Evolutionary conservation across 2,888 invertebrate species (phyloP), one percentile per base, ranked within the genome.

Genomic region (Campaea margaritaria): DNA sequence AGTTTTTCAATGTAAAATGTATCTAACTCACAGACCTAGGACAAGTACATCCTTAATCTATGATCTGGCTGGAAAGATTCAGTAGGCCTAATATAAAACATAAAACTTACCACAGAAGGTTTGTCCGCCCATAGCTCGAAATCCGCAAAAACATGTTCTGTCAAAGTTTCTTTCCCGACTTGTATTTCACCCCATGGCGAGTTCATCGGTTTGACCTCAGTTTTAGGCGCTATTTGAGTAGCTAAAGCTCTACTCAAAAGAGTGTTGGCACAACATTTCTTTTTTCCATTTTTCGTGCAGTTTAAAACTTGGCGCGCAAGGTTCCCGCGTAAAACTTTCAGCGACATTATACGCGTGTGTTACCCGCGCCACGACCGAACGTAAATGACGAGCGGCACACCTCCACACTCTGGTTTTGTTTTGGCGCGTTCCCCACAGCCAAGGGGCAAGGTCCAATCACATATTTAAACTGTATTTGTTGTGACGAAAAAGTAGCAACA

Each of bases 31-130:
- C 7, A 27, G 27, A n/a, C 27, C 27, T 27, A 27, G 27, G 27
- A n/a, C n/a, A n/a, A n/a, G n/a, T n/a, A n/a, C n/a, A n/a, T n/a
- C n/a, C n/a, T n/a, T n/a, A n/a, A n/a, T n/a, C n/a, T n/a, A n/a
- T n/a, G n/a, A n/a, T n/a, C 45, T 28, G 13, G 28, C 28, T 14
- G 28, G 13, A 45, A 38, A 38, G 11, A 3, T 1, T 34, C 9
- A 38, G 38, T n/a, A 12, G n/a, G n/a, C n/a, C 38, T 38, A 21
- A 21, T 3, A 36, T n/a, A 38, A 38, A 38, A n/a, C 2, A 38
- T 50, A 59, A 57, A 65, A 93, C 95, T 94, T 87, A 96, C 96
- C 87, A 95, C 89, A 58, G 94, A 94, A 27, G 95, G 94, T 65
- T 93, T 86, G 68, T 95, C 93, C 10, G 93, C 83, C 93, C 94